Percentiles rank a stretch among this genome's conserved stretches.
Conservation (phyloP, 1,140 invertebrate genomes). For the Drosophila ercepeae region DNA sequence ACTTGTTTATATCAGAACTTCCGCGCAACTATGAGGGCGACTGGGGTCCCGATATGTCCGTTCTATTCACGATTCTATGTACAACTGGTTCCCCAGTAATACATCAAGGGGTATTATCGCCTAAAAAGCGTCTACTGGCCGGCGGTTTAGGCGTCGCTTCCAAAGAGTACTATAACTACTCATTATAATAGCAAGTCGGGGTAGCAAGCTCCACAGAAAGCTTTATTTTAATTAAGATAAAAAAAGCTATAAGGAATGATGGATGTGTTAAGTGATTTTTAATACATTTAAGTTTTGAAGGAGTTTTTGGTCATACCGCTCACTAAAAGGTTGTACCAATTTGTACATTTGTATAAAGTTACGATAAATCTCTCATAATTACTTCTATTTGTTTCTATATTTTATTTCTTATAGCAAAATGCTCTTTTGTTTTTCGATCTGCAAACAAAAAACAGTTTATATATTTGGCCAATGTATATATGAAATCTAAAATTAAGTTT, state of each 20-base stretch:
- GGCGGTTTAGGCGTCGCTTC: neutral
- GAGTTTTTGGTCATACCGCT: neutral
- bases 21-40: neutral
- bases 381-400: neutral
- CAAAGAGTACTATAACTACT: neutral
- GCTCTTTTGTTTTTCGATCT: no score
- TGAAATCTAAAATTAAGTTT: no score
- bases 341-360: neutral
- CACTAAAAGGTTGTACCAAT: neutral
- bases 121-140: neutral
- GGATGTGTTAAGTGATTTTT: neutral
- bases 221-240: conserved; percentile 1
- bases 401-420: no score
- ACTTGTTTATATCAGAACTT: neutral
- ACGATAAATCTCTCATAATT: neutral
- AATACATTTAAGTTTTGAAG: neutral
- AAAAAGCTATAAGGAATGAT: neutral
- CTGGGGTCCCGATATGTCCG: neutral
- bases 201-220: neutral
- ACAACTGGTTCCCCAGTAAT: neutral
- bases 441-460: no score
- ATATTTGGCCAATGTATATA: no score
- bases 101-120: conserved; percentile 1
- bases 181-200: neutral
- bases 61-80: neutral